Base-by-base conservation (phyloP, 1,140 invertebrate species). In the Tetramorium parvispinum region DNA sequence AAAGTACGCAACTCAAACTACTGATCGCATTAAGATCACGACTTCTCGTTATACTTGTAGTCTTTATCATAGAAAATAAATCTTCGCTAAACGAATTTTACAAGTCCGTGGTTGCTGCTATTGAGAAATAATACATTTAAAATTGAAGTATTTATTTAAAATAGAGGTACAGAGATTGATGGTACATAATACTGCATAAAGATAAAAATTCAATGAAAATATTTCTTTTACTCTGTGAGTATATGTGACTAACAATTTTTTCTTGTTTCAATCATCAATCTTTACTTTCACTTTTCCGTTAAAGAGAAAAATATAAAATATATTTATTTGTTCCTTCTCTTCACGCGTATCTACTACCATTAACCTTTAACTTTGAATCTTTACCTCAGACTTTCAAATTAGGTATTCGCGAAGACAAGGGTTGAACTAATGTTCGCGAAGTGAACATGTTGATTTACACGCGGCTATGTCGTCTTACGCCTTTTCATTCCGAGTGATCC, bases 381-480 rank as follows among this genome's bases (percentile, higher is more conserved):
- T 61, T 27, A 55, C n/a, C 4, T 53, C 37, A 16, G 16, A 71
- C 53, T 73, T 82, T 59, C 40, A 59, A 75, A 59, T 75, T 27
- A 21, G 24, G 13, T n/a, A 3, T 55, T 21, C 51, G 7, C 32
- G 46, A 24, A n/a, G 3, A 59, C 13, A 40, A 43, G 16, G 11
- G 21, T 6, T 3, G 18, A n/a, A 53, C n/a, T 81, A 81, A 55
- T 51, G 16, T 63, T 32, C 18, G 57, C 40, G 2, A 57, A 32
- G 43, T 27, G 65, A n/a, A 51, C 13, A 73, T 32, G 79, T 82
- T 27, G 66, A 43, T 73, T 82, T 82, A 82, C 66, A 82, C 24
- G 40, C 10, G 66, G 66, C 32, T 55, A 18, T n/a, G 11, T 21
- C 68, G 27, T 27, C 55, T 83, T 73, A 75, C 7, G 32, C 5